Evolutionary conservation across 1,140 invertebrate species (phyloP).

Genomic region (Octopus sinensis): DNA sequence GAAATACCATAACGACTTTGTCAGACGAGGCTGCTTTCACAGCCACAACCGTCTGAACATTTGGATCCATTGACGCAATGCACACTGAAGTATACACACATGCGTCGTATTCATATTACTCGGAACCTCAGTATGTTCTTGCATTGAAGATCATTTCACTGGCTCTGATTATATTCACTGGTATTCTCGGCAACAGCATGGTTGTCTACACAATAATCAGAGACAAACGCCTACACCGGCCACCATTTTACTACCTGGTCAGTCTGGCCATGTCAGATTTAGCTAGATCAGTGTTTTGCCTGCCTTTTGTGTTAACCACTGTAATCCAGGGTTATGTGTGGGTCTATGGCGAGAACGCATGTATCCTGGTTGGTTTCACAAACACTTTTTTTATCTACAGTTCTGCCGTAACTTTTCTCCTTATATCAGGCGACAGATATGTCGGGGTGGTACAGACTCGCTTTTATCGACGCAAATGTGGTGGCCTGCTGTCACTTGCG

Average conservation of each 20-base stretch:
- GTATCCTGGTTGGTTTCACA: conserved; percentile 47
- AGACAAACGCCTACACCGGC: conserved; percentile 40
- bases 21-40: neutral
- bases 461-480: conserved; percentile 40
- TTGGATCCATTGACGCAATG: neutral
- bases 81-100: conserved; percentile 7
- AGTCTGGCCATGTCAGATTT: conserved; percentile 46
- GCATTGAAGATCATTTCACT: conserved; percentile 27
- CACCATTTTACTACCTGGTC: conserved; percentile 50
- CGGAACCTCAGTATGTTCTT: conserved; percentile 9
- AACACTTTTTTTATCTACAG: conserved; percentile 50
- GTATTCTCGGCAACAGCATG: conserved; percentile 36
- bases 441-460: conserved; percentile 40
- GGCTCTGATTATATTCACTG: conserved; percentile 35
- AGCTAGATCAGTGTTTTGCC: conserved; percentile 44
- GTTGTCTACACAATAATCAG: conserved; percentile 43
- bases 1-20: neutral
- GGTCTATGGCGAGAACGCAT: conserved; percentile 39
- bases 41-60: neutral
- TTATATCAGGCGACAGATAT: conserved; percentile 46
- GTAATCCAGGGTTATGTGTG: conserved; percentile 42
- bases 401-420: conserved; percentile 41
- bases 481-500: conserved; percentile 36
- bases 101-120: neutral
- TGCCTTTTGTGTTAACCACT: conserved; percentile 46